Conservation (phyloP, 2,113 vertebrate genomes). For the Porphyrio hochstetteri region DNA sequence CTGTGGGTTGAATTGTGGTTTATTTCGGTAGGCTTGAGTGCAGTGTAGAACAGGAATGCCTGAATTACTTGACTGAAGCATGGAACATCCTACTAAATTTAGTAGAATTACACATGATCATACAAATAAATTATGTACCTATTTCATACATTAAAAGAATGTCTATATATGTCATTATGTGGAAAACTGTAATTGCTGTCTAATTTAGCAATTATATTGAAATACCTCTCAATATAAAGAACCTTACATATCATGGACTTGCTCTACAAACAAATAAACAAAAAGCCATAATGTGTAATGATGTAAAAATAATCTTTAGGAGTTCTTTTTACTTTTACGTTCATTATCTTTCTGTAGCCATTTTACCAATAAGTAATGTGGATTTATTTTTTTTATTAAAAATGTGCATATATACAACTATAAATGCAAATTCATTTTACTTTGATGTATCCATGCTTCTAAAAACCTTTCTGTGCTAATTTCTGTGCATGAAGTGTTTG, state of each 20-base stretch:
- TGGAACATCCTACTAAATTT: background rate
- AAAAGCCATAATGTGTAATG: background rate
- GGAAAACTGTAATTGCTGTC: background rate
- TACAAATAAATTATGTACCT: background rate
- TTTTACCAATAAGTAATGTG: background rate
- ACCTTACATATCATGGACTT: background rate
- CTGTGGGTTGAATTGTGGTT: background rate
- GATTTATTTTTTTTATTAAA: background rate
- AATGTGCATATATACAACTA: background rate
- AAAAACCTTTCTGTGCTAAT: background rate
- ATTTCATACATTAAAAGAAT: background rate
- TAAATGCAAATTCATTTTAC: background rate
- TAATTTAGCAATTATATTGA: background rate
- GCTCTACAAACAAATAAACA: background rate
- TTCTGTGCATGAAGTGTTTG: background rate
- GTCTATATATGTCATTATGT: background rate
- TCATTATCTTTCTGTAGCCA: background rate
- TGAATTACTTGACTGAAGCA: background rate
- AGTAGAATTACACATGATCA: background rate
- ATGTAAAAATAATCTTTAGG: background rate
- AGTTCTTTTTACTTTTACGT: background rate
- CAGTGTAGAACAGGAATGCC: background rate
- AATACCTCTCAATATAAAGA: background rate
- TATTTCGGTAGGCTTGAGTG: background rate
- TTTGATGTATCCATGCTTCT: background rate